Percentiles rank a stretch among this genome's conserved stretches.
These are phyloP conservation scores for Papilio protenor DNA, from an alignment of 2,888 invertebrate genomes.

Conservation along the genomic window DNA sequence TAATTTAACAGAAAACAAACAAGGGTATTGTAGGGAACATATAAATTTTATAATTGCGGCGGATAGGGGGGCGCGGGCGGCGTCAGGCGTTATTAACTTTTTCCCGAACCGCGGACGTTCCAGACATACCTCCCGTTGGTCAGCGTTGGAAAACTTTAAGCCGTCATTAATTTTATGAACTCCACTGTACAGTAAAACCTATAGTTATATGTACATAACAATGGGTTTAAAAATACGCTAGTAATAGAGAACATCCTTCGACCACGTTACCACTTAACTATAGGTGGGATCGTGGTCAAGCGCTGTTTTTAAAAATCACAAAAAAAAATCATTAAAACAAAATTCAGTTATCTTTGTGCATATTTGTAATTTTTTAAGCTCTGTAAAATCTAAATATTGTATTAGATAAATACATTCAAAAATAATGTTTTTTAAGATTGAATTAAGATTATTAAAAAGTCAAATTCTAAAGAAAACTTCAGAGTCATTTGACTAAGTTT, in stretches of 20 bases:
- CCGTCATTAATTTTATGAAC: constrained; percentile 56
- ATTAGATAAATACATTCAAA: too few relatives aligned
- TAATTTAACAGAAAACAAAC: constrained; percentile 51
- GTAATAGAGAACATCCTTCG: background rate
- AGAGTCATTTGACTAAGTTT: constrained; percentile 56
- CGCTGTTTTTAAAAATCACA: too few relatives aligned
- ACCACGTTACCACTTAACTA: too few relatives aligned
- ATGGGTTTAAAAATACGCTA: background rate
- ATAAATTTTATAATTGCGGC: constrained; percentile 58
- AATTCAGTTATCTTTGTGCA: background rate
- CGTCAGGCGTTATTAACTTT: constrained; percentile 65
- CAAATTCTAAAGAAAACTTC: constrained; percentile 31
- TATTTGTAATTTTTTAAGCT: background rate
- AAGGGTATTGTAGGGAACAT: constrained; percentile 51
- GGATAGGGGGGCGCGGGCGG: constrained; percentile 49
- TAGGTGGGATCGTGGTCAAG: too few relatives aligned
- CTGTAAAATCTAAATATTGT: too few relatives aligned
- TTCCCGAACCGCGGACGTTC: constrained; percentile 51
- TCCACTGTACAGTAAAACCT: constrained; percentile 30
- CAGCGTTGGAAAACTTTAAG: constrained; percentile 52
- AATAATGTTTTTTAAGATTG: background rate
- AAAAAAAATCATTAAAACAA: background rate
- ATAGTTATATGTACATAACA: background rate
- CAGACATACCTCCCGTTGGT: constrained; percentile 53
- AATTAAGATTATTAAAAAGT: background rate